Conservation (phyloP, 2,888 invertebrate species). For the Loripinus fragilis region DNA sequence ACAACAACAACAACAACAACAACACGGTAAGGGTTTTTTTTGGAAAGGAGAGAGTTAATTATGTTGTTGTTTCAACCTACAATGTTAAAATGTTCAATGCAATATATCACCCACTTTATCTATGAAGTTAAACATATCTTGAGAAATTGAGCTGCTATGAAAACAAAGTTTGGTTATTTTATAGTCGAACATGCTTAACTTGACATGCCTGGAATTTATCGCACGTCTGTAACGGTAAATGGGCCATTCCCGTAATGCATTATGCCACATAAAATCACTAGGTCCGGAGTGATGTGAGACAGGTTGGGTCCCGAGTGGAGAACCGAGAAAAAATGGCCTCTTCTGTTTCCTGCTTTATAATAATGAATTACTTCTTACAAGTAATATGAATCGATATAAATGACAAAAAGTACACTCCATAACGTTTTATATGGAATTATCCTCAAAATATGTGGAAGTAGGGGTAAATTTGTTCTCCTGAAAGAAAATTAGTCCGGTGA, state of each 20-base stretch:
- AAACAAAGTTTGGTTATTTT: background rate
- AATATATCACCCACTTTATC: too few relatives aligned
- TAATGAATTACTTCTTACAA: too few relatives aligned
- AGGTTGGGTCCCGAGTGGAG: background rate
- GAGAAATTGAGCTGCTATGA: background rate
- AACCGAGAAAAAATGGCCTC: background rate
- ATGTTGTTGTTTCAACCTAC: too few relatives aligned
- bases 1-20: too few relatives aligned
- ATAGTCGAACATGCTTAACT: background rate
- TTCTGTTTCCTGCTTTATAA: background rate
- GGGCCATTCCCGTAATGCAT: background rate
- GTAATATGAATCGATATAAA: too few relatives aligned
- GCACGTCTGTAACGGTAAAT: background rate
- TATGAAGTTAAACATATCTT: too few relatives aligned
- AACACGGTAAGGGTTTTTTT: too few relatives aligned
- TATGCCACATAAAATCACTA: background rate
- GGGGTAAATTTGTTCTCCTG: background rate
- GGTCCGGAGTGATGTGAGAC: background rate
- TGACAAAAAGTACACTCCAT: too few relatives aligned
- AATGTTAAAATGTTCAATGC: too few relatives aligned
- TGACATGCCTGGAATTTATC: background rate
- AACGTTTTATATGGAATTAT: too few relatives aligned
- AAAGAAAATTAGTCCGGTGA: background rate
- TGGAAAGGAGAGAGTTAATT: too few relatives aligned
- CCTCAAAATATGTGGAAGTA: too few relatives aligned